Evolutionary conservation across 2,888 invertebrate species (phyloP), one percentile per base, ranked within the genome.

Genomic region (Cheilosia pagana): DNA sequence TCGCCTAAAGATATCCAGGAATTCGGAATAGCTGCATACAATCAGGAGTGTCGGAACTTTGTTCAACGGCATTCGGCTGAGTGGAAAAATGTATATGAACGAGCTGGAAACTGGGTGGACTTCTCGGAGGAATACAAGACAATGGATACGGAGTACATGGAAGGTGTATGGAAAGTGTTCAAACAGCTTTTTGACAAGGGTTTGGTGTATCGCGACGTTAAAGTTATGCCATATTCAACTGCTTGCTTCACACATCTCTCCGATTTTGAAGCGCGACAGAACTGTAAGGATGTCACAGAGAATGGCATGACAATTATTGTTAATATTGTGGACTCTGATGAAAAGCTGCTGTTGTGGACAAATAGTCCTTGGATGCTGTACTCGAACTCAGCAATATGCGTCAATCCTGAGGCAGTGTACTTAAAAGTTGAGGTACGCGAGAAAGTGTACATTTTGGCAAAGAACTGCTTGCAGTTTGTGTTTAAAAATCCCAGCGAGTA

Each of bases 311-410:
- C 97, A 45, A 95, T 99, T 2, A 94, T 95, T 79, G 97, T 99
- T 90, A 97, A 97, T 1, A 93, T 98, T 72, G 91, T 95, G 45
- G 94, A 96, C 25, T 87, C 86, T 0, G 68, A 67, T 55, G 85
- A 87, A 3, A 68, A 81, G 21, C 28, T 88, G 0, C 39, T 87
- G 6, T 68, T 87, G 3, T 99, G 99, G 99, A 99, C 99, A 0
- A 99, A 99, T 1, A 99, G 98, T 10, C 99, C 99, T 0, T 99
- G 98, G 98, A 98, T 99, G 25, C 93, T 99, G 83, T 98, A 98
- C 0, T 97, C 98, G 89, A 99, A 99, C 92, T 91, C 98, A 87
- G 95, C 97, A 1, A 94, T 98, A 0, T 98, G 98, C 93, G 98
- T 98, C 5, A 95, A 99, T 93, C 95, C 98, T 2, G 95, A 95